Percentiles rank a stretch among this genome's conserved stretches.
Evolutionary conservation across 2,797 vertebrate genomes (phyloP).

Genomic region (Lacerta agilis): DNA sequence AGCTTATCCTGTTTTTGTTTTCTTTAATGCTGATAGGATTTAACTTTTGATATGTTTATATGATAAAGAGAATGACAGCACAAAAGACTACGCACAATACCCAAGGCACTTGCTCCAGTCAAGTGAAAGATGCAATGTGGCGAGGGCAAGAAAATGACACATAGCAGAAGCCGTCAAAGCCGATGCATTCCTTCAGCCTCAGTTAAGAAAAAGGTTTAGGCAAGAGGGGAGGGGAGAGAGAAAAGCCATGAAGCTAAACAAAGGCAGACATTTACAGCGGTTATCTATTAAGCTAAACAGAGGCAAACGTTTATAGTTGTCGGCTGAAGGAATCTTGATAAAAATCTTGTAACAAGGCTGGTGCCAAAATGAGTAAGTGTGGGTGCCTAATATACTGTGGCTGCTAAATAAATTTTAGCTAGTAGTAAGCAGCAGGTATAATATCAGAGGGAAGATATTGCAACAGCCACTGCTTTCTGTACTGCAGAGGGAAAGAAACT

Average conservation of each 20-base stretch:
- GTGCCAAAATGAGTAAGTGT: conserved; percentile 17
- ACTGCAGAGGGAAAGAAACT: not conserved
- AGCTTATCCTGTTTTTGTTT: not conserved
- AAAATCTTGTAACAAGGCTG: not conserved
- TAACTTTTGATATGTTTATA: conserved; percentile 21
- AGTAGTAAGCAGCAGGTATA: not conserved
- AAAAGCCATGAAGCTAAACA: not conserved
- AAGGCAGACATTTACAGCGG: not conserved
- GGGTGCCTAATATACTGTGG: not conserved
- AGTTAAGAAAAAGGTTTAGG: not conserved
- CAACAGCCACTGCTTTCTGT: not conserved
- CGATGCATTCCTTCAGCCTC: not conserved
- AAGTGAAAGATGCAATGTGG: conserved; percentile 8
- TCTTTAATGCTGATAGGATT: conserved; percentile 6
- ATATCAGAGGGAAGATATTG: no score
- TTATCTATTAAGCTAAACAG: conserved; percentile 12
- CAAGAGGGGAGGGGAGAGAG: not conserved
- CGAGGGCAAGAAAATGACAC: not conserved
- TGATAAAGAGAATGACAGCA: not conserved
- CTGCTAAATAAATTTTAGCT: conserved; percentile 20
- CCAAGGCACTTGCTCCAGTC: conserved; percentile 23
- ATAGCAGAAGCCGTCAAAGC: conserved; percentile 4
- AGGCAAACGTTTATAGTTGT: not conserved
- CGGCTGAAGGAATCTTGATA: conserved; percentile 4
- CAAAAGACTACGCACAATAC: not conserved